phyloP scores from a whole-genome alignment of 2,113 vertebrate species.

The Plestiodon gilberti region DNA sequence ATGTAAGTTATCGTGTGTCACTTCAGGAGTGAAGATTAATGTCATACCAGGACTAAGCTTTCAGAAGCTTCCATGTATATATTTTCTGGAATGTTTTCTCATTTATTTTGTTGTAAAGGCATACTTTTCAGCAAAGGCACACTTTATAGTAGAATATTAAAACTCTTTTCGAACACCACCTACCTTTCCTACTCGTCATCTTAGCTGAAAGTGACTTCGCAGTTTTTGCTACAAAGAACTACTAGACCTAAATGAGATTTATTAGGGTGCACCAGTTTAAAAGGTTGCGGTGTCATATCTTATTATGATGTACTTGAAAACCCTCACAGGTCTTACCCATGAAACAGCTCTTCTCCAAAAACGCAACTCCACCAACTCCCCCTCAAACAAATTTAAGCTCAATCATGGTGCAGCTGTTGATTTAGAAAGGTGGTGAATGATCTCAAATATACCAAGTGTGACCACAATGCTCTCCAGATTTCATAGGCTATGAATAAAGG shows the following conservation, averaged over 20 bases:
- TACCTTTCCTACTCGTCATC: conserved; percentile 1
- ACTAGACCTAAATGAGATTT: not conserved
- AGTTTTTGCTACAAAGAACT: not conserved
- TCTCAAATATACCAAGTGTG: not conserved
- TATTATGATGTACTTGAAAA: not conserved
- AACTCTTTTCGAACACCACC: not conserved
- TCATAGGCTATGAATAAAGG: not conserved
- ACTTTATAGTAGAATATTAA: not conserved
- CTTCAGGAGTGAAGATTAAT: not conserved
- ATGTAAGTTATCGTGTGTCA: not conserved
- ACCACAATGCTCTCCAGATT: not conserved
- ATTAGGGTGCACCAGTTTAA: not conserved
- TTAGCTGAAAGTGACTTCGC: not conserved
- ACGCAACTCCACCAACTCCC: not conserved
- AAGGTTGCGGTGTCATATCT: not conserved
- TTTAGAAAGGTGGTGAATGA: not conserved
- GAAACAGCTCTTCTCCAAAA: not conserved
- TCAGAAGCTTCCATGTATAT: not conserved
- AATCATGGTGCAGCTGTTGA: not conserved
- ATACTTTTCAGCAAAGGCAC: not conserved
- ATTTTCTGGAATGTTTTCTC: conserved; percentile 1
- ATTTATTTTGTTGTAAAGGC: not conserved
- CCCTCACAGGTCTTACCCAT: not conserved
- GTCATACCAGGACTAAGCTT: not conserved
- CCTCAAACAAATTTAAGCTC: not conserved